phyloP scores from a whole-genome alignment of 2,888 invertebrate genomes.

The Pyrrhosoma nymphula region DNA sequence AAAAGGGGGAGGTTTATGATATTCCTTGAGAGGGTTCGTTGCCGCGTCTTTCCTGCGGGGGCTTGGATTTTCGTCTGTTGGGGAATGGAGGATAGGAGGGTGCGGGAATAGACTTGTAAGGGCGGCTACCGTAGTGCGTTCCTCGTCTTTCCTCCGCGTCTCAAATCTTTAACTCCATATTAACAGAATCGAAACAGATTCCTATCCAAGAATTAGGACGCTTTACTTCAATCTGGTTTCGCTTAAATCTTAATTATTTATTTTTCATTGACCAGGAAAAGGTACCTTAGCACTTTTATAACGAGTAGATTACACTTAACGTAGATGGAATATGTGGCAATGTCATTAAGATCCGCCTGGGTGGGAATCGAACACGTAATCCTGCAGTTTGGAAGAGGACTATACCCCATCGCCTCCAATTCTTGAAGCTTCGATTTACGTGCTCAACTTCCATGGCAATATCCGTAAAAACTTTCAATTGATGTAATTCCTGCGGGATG shows the following conservation, averaged over 20 bases:
- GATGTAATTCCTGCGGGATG: too few species aligned
- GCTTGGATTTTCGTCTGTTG: neutral
- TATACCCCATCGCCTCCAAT: too few species aligned
- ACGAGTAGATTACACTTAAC: too few species aligned
- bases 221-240: neutral
- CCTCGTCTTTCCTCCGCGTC: neutral
- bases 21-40: neutral
- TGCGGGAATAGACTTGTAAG: neutral
- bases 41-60: neutral
- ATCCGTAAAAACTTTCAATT: too few species aligned
- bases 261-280: too few species aligned
- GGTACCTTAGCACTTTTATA: too few species aligned
- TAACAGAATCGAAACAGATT: neutral
- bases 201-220: neutral
- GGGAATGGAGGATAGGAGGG: neutral
- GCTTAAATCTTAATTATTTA: neutral
- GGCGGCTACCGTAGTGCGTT: neutral
- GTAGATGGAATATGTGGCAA: too few species aligned
- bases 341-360: too few species aligned
- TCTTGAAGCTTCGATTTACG: too few species aligned
- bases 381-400: too few species aligned
- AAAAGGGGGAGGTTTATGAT: neutral
- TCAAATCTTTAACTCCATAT: neutral
- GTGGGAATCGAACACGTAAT: too few species aligned
- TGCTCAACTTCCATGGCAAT: too few species aligned